Evolutionary conservation across 2,888 invertebrate genomes (phyloP).

Genomic region (Lepidochitona cinerea): DNA sequence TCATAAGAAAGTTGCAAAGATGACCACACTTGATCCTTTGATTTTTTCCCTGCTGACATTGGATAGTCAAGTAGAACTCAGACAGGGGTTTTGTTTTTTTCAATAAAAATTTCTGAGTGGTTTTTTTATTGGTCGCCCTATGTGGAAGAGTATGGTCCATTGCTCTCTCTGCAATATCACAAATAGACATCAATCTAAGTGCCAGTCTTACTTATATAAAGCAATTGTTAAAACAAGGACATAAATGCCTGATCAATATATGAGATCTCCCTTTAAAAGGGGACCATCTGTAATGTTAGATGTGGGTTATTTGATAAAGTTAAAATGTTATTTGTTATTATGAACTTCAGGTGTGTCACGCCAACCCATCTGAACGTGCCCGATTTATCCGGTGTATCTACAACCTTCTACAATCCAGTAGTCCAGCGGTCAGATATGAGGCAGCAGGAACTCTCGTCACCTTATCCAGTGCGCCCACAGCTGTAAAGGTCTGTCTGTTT

Average conservation of each 20-base stretch:
- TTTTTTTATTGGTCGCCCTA: no score
- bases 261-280: not conserved
- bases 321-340: not conserved
- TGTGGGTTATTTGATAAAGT: not conserved
- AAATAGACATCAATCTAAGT: no score
- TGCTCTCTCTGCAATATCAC: no score
- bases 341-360: conserved; percentile 86
- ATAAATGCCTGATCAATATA: not conserved
- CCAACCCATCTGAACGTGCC: conserved; percentile 94
- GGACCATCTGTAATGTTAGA: not conserved
- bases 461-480: conserved; percentile 96
- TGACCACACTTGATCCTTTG: no score
- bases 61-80: no score
- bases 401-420: conserved; percentile 93
- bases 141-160: no score
- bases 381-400: conserved; percentile 99
- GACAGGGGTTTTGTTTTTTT: no score
- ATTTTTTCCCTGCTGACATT: no score
- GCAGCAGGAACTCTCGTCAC: conserved; percentile 98
- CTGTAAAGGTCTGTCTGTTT: conserved; percentile 85
- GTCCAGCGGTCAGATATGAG: conserved; percentile 98
- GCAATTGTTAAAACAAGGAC: no score
- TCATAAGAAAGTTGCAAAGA: no score
- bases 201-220: no score
- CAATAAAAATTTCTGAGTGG: no score